Percentiles rank a stretch among this genome's conserved stretches.
Evolutionary conservation across 2,113 vertebrate genomes (phyloP).

Genomic region (Seriola quinqueradiata): DNA sequence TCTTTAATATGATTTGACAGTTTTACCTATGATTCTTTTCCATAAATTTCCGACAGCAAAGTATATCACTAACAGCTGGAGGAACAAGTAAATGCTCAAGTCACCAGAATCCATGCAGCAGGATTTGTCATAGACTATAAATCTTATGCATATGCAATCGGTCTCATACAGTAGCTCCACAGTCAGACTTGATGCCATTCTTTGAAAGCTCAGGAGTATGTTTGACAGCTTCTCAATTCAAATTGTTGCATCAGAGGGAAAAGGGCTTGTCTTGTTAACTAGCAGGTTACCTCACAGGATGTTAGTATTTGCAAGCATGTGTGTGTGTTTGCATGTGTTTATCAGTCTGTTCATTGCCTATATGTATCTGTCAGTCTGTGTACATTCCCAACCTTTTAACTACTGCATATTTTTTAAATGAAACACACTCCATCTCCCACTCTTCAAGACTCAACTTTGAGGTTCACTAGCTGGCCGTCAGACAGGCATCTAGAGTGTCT

Average conservation of each 20-base stretch:
- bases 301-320: slow-evolving; percentile 2
- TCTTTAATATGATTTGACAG: slow-evolving; percentile 1
- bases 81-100: not conserved
- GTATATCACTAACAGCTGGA: not conserved
- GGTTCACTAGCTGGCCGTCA: slow-evolving; percentile 52
- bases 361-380: slow-evolving; percentile 53
- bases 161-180: not conserved
- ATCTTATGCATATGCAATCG: not conserved
- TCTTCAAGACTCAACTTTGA: slow-evolving; percentile 5
- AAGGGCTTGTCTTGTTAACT: not conserved
- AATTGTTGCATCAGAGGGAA: not conserved
- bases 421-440: slow-evolving; percentile 19
- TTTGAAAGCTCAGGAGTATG: not conserved
- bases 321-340: slow-evolving; percentile 27
- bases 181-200: not conserved
- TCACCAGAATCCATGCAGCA: not conserved
- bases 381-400: slow-evolving; percentile 49
- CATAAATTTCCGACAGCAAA: not conserved
- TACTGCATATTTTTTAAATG: slow-evolving; percentile 28
- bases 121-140: not conserved
- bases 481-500: slow-evolving; percentile 62
- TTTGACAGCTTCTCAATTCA: slow-evolving; percentile 7
- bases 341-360: slow-evolving; percentile 13
- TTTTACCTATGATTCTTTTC: slow-evolving; percentile 3
- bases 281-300: slow-evolving; percentile 23